Percentiles rank a stretch among this genome's conserved stretches.
Conservation (phyloP, 92 coral and sea anemone genomes). For the Palythoa heliodiscus region DNA sequence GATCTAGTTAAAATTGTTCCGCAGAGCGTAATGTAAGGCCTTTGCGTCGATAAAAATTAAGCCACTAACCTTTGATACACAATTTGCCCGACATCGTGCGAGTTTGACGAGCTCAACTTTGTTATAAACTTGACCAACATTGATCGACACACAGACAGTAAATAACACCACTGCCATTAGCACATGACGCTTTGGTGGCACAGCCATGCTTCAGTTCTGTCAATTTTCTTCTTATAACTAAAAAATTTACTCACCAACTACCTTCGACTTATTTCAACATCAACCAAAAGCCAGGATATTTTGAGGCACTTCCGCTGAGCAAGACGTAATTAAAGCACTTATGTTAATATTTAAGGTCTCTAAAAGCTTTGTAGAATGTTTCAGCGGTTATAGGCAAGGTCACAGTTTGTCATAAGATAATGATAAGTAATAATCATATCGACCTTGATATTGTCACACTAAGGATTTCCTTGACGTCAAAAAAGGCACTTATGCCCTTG, state of each 20-base stretch:
- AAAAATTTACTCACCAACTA: background rate
- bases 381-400: slow-evolving; percentile 2
- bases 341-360: background rate
- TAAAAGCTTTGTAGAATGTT: background rate
- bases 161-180: background rate
- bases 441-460: background rate
- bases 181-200: background rate
- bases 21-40: no score
- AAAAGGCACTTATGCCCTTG: background rate
- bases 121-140: background rate
- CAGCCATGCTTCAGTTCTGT: background rate
- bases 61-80: slow-evolving; percentile 16
- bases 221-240: background rate
- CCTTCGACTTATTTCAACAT: background rate
- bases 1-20: no score
- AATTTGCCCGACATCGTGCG: slow-evolving; percentile 16
- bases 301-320: background rate
- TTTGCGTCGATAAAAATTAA: no score
- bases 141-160: background rate
- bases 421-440: background rate
- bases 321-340: background rate
- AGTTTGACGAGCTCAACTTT: slow-evolving; percentile 2
- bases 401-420: background rate
- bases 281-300: background rate
- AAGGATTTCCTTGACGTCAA: slow-evolving; percentile 1